phyloP scores from a whole-genome alignment of 2,888 invertebrate species.

The Parasteatoda lunata region DNA sequence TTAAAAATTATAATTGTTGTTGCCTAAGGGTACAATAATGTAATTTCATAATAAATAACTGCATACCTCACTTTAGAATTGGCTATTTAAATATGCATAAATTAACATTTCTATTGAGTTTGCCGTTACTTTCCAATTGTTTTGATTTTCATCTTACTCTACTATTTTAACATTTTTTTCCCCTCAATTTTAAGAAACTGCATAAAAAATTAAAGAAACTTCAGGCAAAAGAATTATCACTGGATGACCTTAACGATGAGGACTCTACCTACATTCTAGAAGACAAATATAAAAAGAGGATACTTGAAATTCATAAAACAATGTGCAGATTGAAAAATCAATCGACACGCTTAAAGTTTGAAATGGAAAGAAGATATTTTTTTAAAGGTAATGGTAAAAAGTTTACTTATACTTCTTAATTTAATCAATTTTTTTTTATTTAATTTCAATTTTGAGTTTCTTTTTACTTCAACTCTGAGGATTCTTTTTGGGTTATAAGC shows the following conservation, averaged over 20 bases:
- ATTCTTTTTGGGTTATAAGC: too few species aligned
- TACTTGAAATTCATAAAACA: constrained; percentile 11
- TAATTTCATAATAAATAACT: too few species aligned
- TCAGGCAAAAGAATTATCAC: constrained; percentile 32
- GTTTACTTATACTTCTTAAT: not conserved
- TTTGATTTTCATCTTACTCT: not conserved
- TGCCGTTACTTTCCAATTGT: not conserved
- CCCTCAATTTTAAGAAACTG: constrained; percentile 29
- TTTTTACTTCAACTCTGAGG: too few species aligned
- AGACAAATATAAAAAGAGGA: constrained; percentile 34
- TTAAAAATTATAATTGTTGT: too few species aligned
- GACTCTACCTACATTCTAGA: constrained; percentile 47
- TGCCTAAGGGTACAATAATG: too few species aligned
- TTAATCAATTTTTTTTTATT: not conserved
- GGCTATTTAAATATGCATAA: too few species aligned
- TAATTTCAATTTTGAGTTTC: not conserved
- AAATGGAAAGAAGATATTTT: constrained; percentile 72
- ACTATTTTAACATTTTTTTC: not conserved
- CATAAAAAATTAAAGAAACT: constrained; percentile 45
- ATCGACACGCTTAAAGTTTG: constrained; percentile 65
- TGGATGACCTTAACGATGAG: constrained; percentile 61
- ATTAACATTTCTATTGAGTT: too few species aligned
- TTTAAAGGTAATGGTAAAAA: constrained; percentile 71
- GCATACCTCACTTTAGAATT: too few species aligned
- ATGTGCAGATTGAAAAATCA: constrained; percentile 35